Base-by-base conservation (phyloP, 2,113 vertebrate species). In the Lepus europaeus region DNA sequence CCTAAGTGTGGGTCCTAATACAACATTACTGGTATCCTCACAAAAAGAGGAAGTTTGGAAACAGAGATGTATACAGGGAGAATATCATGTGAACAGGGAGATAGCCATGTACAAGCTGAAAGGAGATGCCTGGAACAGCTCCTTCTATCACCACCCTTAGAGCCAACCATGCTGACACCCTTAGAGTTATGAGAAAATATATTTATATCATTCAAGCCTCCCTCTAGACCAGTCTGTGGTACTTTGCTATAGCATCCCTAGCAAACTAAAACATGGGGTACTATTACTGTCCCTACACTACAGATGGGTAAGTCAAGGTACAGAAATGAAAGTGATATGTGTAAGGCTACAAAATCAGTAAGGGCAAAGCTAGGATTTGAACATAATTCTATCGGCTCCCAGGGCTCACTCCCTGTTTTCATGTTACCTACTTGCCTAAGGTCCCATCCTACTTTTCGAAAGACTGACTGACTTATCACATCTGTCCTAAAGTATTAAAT, bases 221-320 rank as follows among this genome's bases (percentile, higher is more conserved):
- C 61, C 39, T 59, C 8, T 20, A 53, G 36, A 6, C 61, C 5
- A 49, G 49, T 84, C 78, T 93, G 8, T 88, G 29, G 23, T 84
- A 61, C 36, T 76, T 91, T 53, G 80, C 87, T 87, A 66, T 2
- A 22, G 17, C 74, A 92, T 5, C 27, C 9, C 25, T 88, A 80
- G 74, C 27, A 91, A 72, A 61, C 49, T 22, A 78, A 83, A 31
- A 27, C 16, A 82, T 27, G 27, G 29, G 3, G 3, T 85, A 31
- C 7, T 79, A 22, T 45, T 76, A 73, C 94, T 66, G 64, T 29
- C 2, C n/a, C 6, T 6, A 73, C 25, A 93, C 45, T 66, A 33
- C 25, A 90, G 61, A 53, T 66, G 31, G 89, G 49, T 77, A 92
- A 96, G 45, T 53, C 61, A 66, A 93, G 19, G 20, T 69, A 22